Percentiles rank a stretch among this genome's conserved stretches.
Evolutionary conservation across 1,140 invertebrate genomes (phyloP).

Genomic region (Drosophila mojavensis): DNA sequence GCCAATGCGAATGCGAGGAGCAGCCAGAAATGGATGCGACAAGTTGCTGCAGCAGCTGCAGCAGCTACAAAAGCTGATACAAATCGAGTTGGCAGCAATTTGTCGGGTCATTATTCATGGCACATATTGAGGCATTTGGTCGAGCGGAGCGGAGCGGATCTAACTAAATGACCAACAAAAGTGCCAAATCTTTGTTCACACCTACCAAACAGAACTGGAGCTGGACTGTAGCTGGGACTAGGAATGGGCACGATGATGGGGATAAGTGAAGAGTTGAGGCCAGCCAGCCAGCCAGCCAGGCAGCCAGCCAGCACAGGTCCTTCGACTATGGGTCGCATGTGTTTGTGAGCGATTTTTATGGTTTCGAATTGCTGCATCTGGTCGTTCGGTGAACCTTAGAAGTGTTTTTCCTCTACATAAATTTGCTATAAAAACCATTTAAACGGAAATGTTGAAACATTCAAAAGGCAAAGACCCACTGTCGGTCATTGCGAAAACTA

Average conservation of each 20-base stretch:
- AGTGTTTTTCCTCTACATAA: slow-evolving; percentile 82
- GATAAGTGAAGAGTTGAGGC: neutral
- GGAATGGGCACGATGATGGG: neutral
- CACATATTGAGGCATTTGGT: slow-evolving; percentile 62
- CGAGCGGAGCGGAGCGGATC: slow-evolving; percentile 29
- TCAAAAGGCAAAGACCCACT: slow-evolving; percentile 56
- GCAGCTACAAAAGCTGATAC: slow-evolving; percentile 37
- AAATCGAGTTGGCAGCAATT: slow-evolving; percentile 57
- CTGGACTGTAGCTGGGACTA: neutral
- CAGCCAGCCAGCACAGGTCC: too few species aligned
- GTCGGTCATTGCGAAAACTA: slow-evolving; percentile 49
- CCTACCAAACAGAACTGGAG: slow-evolving; percentile 33
- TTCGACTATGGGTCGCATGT: slow-evolving; percentile 50
- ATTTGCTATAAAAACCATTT: slow-evolving; percentile 82
- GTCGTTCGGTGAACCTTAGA: slow-evolving; percentile 73
- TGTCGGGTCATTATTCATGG: slow-evolving; percentile 77
- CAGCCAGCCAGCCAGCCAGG: too few species aligned
- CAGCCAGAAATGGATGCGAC: slow-evolving; percentile 41
- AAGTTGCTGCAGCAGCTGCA: slow-evolving; percentile 51
- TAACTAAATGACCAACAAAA: slow-evolving; percentile 72
- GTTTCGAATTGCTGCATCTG: slow-evolving; percentile 71
- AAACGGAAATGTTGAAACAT: slow-evolving; percentile 80
- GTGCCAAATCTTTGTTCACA: slow-evolving; percentile 82
- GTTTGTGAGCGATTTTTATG: slow-evolving; percentile 75
- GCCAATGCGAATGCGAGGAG: slow-evolving; percentile 25